Evolutionary conservation across 2,113 vertebrate genomes (phyloP).

Genomic region (Pangasianodon hypophthalmus): DNA sequence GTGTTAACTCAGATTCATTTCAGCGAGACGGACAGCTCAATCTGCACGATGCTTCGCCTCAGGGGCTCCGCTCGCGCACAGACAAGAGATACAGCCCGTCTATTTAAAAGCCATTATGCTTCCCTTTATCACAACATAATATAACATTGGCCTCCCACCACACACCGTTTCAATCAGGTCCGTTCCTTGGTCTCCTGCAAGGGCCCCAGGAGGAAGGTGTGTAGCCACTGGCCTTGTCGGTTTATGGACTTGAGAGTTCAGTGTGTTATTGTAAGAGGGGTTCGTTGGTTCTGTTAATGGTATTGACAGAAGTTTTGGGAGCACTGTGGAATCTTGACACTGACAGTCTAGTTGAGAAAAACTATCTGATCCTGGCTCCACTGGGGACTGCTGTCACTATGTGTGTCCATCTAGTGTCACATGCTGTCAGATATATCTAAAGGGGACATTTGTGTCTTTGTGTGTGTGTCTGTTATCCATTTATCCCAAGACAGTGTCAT

Average conservation of each 20-base stretch:
- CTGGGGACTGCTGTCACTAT: conserved; percentile 37
- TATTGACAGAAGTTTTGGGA: conserved; percentile 47
- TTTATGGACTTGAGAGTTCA: conserved; percentile 51
- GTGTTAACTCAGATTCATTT: conserved; percentile 82
- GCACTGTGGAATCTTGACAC: conserved; percentile 38
- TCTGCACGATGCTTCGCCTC: conserved; percentile 78
- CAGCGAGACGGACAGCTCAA: conserved; percentile 83
- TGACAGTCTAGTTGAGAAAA: conserved; percentile 42
- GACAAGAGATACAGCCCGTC: conserved; percentile 66
- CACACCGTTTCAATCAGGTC: conserved; percentile 60
- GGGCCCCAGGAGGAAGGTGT: conserved; percentile 44
- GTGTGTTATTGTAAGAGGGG: conserved; percentile 43
- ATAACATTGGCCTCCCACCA: conserved; percentile 67
- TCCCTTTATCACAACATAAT: conserved; percentile 82
- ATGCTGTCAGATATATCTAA: conserved; percentile 39
- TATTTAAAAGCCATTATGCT: conserved; percentile 86
- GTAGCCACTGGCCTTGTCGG: conserved; percentile 47
- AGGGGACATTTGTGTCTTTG: conserved; percentile 32
- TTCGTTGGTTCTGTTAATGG: conserved; percentile 45
- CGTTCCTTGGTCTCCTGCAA: conserved; percentile 51
- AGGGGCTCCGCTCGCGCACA: conserved; percentile 72
- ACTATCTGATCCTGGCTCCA: conserved; percentile 29
- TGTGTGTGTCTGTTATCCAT: conserved; percentile 31
- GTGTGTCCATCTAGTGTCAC: conserved; percentile 26
- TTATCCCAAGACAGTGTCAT: conserved; percentile 21